Evolutionary conservation across 1,140 invertebrate species (phyloP).

Genomic region (Kradibia gibbosae): DNA sequence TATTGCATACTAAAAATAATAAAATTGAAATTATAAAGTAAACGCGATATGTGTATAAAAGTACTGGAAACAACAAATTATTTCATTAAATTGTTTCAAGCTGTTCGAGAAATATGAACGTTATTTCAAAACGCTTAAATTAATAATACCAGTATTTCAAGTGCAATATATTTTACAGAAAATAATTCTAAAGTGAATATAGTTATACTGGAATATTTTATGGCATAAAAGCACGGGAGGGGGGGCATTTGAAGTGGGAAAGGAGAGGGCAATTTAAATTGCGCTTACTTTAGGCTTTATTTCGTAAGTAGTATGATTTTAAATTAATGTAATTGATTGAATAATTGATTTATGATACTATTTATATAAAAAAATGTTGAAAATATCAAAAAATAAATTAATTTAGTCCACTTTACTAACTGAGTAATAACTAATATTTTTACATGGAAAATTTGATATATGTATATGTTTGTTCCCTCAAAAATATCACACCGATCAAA

Average conservation of each 20-base stretch:
- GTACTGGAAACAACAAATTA: neutral
- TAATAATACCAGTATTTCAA: neutral
- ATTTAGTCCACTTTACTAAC: too few species aligned
- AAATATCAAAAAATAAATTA: too few species aligned
- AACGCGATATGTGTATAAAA: neutral
- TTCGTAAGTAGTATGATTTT: neutral
- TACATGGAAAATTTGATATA: too few species aligned
- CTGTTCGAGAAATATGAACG: neutral
- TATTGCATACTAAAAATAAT: neutral
- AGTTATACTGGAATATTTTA: neutral
- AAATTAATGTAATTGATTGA: neutral
- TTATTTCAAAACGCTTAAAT: neutral
- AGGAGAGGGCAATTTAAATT: neutral
- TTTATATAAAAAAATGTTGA: too few species aligned
- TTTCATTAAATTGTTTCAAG: conserved; percentile 7
- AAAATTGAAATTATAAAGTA: neutral
- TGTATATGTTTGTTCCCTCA: too few species aligned
- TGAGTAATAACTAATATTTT: too few species aligned
- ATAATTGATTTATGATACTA: too few species aligned
- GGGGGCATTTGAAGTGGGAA: too few species aligned
- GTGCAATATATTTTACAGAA: conserved; percentile 1
- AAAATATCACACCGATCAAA: too few species aligned
- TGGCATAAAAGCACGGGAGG: too few species aligned
- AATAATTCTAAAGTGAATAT: neutral
- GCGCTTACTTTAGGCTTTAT: neutral